These are phyloP conservation scores for Pseudococcus jackbeardsleyi DNA, from an alignment of 2,888 invertebrate species.

Conservation along the genomic window DNA sequence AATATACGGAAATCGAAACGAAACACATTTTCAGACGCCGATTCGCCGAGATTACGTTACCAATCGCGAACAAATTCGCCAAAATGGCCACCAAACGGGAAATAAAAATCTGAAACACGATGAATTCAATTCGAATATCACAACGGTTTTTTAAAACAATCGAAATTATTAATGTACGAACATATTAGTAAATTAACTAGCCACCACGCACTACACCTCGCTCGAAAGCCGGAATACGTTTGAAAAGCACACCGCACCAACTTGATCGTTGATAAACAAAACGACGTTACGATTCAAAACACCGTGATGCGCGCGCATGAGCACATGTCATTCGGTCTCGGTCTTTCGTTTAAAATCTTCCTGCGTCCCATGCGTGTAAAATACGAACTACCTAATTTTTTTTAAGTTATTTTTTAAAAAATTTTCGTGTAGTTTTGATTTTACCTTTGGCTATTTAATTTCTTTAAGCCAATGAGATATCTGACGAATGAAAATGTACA, in stretches of 20 bases:
- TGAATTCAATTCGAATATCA: neutral
- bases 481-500: no score
- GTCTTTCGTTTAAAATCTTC: neutral
- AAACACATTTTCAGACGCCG: neutral
- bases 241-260: constrained; percentile 17
- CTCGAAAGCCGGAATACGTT: constrained; percentile 18
- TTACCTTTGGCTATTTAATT: neutral
- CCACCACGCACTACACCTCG: neutral
- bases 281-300: constrained; percentile 49
- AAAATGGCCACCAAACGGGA: neutral
- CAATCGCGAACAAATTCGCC: neutral
- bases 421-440: neutral
- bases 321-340: neutral
- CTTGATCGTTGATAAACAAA: constrained; percentile 46
- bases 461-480: no score
- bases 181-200: neutral
- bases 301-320: constrained; percentile 31
- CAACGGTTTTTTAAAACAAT: neutral
- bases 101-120: neutral
- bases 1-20: neutral
- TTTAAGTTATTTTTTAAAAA: neutral
- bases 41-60: neutral
- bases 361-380: neutral
- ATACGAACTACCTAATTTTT: neutral
- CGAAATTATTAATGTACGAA: constrained; percentile 29